Conservation (phyloP, 2,797 vertebrate species). For the Mormyrops attenuatus region DNA sequence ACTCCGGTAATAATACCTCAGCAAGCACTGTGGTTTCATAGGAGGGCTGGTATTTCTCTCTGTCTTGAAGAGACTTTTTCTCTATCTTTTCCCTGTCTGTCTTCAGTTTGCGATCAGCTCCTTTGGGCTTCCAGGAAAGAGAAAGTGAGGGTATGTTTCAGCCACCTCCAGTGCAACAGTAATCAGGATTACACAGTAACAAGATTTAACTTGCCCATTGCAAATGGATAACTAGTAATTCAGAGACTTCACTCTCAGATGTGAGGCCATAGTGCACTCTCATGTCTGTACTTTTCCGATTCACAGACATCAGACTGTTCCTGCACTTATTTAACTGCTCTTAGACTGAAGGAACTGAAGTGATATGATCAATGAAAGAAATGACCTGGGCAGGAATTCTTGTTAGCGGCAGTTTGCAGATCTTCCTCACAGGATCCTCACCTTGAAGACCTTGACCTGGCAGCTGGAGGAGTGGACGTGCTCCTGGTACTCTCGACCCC, state of each 20-base stretch:
- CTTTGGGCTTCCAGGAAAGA: constrained; percentile 74
- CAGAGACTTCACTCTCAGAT: background rate
- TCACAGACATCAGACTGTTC: background rate
- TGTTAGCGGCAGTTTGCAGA: background rate
- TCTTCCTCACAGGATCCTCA: constrained; percentile 36
- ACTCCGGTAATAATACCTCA: constrained; percentile 62
- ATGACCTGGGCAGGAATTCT: background rate
- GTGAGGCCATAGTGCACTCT: background rate
- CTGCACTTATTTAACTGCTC: background rate
- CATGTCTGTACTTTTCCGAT: background rate
- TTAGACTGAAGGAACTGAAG: background rate
- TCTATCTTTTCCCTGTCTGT: constrained; percentile 91
- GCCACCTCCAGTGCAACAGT: background rate
- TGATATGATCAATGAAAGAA: background rate
- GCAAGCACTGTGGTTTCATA: constrained; percentile 83
- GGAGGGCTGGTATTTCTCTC: constrained; percentile 59
- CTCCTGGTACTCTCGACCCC: constrained; percentile 78
- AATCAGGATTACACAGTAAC: background rate
- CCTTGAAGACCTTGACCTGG: constrained; percentile 98
- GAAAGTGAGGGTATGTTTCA: background rate
- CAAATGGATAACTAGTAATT: background rate
- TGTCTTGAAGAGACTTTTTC: constrained; percentile 79
- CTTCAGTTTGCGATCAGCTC: constrained; percentile 94
- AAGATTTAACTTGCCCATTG: background rate
- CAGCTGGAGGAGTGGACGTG: constrained; percentile 89